Percentiles rank a stretch among this genome's conserved stretches.
These are phyloP conservation scores for Chirona hameri DNA, from an alignment of 2,888 invertebrate species.

Conservation along the genomic window DNA sequence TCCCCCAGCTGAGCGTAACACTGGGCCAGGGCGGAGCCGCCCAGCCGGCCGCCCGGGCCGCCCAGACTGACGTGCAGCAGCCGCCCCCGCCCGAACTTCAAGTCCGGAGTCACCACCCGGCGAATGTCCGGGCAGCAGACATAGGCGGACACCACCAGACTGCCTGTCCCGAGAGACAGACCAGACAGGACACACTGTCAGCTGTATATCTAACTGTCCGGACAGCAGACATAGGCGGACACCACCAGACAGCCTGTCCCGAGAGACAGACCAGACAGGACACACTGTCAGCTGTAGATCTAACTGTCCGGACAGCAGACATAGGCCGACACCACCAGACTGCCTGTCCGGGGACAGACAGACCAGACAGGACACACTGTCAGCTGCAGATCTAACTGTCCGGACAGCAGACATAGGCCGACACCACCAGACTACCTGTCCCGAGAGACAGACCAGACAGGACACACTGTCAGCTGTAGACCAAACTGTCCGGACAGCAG, in stretches of 20 bases:
- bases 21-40: conserved; percentile 90
- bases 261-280: no score
- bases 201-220: conserved; percentile 55
- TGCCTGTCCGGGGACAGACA: no score
- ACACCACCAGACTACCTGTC: not conserved
- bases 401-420: no score
- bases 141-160: conserved; percentile 83
- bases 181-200: not conserved
- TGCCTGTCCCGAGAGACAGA: not conserved
- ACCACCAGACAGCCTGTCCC: conserved; percentile 57
- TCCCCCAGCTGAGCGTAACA: conserved; percentile 80
- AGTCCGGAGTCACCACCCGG: conserved; percentile 80
- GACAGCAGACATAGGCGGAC: conserved; percentile 94
- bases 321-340: not conserved
- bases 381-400: no score
- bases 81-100: conserved; percentile 60
- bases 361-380: no score
- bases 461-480: no score
- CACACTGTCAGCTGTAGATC: no score
- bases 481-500: no score
- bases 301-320: no score
- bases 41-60: conserved; percentile 68
- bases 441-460: no score
- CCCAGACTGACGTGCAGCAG: conserved; percentile 77
- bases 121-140: conserved; percentile 90